A percentile compares a stretch with the other conserved stretches of the same genome.
Evolutionary conservation across 2,888 invertebrate species (phyloP).

Genomic region (Limnephilus auricula): DNA sequence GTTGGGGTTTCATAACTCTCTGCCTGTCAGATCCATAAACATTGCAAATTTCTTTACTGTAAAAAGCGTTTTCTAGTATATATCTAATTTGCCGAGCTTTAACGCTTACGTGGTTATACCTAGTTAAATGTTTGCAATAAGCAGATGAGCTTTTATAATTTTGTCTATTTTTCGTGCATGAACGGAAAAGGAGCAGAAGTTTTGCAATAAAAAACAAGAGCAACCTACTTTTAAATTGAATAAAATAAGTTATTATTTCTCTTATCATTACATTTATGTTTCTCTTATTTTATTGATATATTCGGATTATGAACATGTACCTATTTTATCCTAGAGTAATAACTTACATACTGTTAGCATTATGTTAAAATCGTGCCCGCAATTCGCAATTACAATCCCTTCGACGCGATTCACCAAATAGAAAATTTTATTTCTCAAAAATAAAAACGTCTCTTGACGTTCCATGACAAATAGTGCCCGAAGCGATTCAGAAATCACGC

Average conservation of each 20-base stretch:
- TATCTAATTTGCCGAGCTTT: background rate
- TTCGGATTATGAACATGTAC: background rate
- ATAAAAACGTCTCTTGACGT: conserved; percentile 2
- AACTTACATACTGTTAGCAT: background rate
- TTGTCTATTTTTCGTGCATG: background rate
- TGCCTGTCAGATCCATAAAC: background rate
- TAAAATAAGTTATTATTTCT: background rate
- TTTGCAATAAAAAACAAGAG: background rate
- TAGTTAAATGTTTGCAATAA: background rate
- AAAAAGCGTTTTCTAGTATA: background rate
- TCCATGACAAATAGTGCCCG: conserved; percentile 11
- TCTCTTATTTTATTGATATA: background rate
- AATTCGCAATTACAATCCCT: background rate
- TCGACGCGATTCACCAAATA: background rate
- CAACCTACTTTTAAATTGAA: background rate
- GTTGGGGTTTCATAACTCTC: background rate
- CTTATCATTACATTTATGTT: background rate
- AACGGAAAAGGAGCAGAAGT: background rate
- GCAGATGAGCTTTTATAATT: background rate
- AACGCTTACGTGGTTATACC: too few relatives aligned
- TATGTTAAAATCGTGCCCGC: background rate
- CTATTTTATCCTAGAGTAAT: background rate
- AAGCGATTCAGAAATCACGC: conserved; percentile 38
- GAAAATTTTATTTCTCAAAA: conserved; percentile 17
- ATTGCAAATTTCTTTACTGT: background rate